Conservation (phyloP, 1,140 invertebrate genomes). For the Drosophila parvula region DNA sequence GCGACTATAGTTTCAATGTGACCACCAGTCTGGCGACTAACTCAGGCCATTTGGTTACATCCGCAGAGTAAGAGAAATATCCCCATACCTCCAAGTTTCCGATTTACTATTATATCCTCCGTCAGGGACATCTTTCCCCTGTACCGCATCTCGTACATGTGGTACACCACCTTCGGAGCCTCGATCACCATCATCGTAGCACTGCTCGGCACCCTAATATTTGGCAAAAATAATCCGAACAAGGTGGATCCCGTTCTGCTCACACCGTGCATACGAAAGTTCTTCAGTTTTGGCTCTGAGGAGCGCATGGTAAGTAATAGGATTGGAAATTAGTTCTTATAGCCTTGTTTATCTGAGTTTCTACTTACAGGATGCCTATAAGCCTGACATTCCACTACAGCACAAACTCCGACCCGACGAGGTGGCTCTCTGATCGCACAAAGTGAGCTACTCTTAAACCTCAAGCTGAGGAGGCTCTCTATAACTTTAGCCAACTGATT, state of each 20-base stretch:
- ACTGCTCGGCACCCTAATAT: slow-evolving; percentile 84
- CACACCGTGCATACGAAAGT: slow-evolving; percentile 78
- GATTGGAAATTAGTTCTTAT: background rate
- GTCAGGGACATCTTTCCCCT: slow-evolving; percentile 86
- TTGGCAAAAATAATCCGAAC: slow-evolving; percentile 71
- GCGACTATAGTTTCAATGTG: slow-evolving; percentile 86
- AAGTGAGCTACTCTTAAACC: background rate
- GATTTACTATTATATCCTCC: background rate
- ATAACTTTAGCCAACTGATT: background rate
- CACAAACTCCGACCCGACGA: slow-evolving; percentile 63
- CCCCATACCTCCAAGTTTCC: no score
- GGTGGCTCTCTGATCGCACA: slow-evolving; percentile 60
- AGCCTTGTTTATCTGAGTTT: background rate
- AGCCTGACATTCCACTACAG: slow-evolving; percentile 58
- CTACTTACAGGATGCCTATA: slow-evolving; percentile 42
- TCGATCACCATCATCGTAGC: slow-evolving; percentile 85
- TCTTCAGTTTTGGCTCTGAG: slow-evolving; percentile 40
- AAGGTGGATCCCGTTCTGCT: slow-evolving; percentile 66
- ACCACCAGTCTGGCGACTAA: slow-evolving; percentile 39
- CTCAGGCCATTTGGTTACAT: slow-evolving; percentile 18
- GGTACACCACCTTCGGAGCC: slow-evolving; percentile 88
- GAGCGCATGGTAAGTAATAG: slow-evolving; percentile 31
- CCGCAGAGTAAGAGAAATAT: slow-evolving; percentile 47
- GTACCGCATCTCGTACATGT: slow-evolving; percentile 88
- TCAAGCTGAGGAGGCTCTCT: slow-evolving; percentile 4